phyloP scores from a whole-genome alignment of 2,113 vertebrate genomes.

The Platysteira castanea region DNA sequence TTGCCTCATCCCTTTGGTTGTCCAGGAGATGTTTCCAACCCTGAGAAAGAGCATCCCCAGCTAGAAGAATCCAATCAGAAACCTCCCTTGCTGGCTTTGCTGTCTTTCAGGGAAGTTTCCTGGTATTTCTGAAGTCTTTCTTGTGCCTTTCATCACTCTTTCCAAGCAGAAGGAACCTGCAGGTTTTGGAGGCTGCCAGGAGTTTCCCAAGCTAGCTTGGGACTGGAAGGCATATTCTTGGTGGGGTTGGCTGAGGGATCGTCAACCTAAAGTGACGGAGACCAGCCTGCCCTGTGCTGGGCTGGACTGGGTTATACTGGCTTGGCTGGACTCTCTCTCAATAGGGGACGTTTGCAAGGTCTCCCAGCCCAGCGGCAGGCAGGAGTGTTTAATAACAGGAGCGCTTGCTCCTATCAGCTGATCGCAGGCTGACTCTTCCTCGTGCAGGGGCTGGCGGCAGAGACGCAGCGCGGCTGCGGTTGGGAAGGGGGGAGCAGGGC shows the following conservation, averaged over 20 bases:
- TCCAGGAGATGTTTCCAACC: neutral
- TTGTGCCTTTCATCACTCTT: neutral
- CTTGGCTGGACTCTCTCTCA: neutral
- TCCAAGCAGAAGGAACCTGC: neutral
- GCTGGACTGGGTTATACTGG: neutral
- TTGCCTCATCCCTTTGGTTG: neutral
- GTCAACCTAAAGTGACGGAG: neutral
- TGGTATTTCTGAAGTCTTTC: neutral
- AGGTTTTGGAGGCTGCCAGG: neutral
- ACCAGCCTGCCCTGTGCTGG: neutral
- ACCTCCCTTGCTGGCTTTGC: neutral
- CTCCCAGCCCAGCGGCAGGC: neutral
- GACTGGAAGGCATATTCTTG: neutral
- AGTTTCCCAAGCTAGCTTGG: neutral
- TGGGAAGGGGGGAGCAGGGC: neutral
- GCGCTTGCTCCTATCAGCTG: conserved; percentile 68
- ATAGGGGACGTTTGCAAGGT: neutral
- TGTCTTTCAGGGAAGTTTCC: neutral
- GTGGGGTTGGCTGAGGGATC: neutral
- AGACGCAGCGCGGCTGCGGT: neutral
- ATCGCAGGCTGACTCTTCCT: conserved; percentile 66
- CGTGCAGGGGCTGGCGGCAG: neutral
- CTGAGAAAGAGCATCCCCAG: neutral
- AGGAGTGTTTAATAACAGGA: conserved; percentile 47
- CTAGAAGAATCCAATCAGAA: neutral